These are phyloP conservation scores for Porites cylindrica DNA, from an alignment of 92 coral and sea anemone genomes.

Conservation along the genomic window DNA sequence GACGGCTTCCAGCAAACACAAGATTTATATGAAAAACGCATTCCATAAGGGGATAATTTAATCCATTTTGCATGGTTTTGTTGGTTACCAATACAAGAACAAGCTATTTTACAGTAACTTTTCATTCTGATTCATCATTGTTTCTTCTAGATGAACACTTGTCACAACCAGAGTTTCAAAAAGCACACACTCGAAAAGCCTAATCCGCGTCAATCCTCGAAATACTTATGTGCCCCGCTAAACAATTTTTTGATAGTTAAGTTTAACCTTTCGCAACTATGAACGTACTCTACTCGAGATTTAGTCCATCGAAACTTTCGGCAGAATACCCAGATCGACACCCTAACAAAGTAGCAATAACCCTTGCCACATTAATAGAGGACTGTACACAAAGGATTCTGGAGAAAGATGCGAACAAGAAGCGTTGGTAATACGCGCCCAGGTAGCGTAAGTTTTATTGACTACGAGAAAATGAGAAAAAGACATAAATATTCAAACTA, in stretches of 20 bases:
- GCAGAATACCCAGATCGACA: neutral
- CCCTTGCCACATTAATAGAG: neutral
- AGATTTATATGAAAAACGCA: neutral
- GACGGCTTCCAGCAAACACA: no score
- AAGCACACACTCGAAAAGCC: neutral
- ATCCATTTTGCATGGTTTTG: neutral
- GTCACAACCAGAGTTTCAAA: neutral
- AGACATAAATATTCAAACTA: no score
- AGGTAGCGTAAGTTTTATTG: no score
- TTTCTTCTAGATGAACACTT: neutral
- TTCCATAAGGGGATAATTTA: neutral
- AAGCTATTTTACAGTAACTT: neutral
- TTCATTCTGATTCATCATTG: neutral
- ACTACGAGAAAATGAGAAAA: no score
- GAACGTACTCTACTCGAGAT: neutral
- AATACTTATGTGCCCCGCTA: neutral
- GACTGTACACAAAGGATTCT: neutral
- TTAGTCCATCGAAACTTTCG: neutral
- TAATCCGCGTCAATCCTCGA: neutral
- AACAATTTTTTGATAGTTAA: neutral
- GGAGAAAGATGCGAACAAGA: neutral
- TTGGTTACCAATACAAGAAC: neutral
- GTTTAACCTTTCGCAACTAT: neutral
- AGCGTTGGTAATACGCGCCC: neutral
- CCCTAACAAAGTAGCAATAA: neutral